phyloP scores from a whole-genome alignment of 1,140 invertebrate genomes.

The Daktulosphaira vitifoliae region DNA sequence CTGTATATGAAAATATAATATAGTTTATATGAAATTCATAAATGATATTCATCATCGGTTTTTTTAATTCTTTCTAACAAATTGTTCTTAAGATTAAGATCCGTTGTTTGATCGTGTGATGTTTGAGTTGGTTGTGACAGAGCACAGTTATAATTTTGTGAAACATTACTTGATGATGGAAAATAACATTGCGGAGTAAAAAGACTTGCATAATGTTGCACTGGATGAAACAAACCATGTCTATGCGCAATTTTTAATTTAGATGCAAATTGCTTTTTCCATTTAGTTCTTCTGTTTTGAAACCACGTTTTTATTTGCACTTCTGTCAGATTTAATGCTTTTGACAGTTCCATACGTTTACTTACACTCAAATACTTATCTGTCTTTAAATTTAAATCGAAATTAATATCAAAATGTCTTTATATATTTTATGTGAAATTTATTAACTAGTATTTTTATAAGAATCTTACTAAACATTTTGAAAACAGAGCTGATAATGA shows the following conservation, averaged over 20 bases:
- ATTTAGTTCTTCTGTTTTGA: constrained; percentile 88
- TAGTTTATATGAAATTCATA: too few relatives aligned
- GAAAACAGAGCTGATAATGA: too few relatives aligned
- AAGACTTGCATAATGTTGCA: constrained; percentile 15
- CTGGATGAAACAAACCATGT: constrained; percentile 26
- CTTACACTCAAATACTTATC: constrained; percentile 93
- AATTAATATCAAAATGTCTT: too few relatives aligned
- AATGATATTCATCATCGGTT: too few relatives aligned
- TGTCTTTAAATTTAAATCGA: constrained; percentile 53
- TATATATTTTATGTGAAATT: too few relatives aligned
- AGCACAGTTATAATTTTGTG: not conserved
- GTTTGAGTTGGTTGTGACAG: not conserved
- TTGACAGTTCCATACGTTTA: constrained; percentile 86
- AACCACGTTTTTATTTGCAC: constrained; percentile 98
- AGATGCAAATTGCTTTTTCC: constrained; percentile 91
- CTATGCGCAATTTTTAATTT: constrained; percentile 36
- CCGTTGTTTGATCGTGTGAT: not conserved
- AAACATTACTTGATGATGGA: not conserved
- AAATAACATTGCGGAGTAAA: constrained; percentile 27
- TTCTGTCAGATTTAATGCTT: constrained; percentile 78
- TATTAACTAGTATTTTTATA: too few relatives aligned
- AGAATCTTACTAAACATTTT: too few relatives aligned
- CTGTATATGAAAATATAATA: too few relatives aligned
- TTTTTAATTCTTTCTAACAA: too few relatives aligned
- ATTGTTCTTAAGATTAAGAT: too few relatives aligned